Conservation (phyloP, 2,888 invertebrate species). For the Drosophila sordidula region DNA sequence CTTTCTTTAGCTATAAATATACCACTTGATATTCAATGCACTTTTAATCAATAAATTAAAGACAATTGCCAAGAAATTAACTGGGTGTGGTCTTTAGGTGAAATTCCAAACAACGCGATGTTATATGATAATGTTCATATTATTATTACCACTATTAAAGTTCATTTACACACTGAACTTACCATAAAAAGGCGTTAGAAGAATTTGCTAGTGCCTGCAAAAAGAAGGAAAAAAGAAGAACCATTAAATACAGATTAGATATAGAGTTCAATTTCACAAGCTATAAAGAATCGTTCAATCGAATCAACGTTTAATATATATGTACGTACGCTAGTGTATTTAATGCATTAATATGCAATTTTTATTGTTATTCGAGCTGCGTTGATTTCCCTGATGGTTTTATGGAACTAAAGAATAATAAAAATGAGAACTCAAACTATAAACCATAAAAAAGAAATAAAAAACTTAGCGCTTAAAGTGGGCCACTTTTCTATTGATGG, state of each 20-base stretch:
- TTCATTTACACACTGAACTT: conserved; percentile 34
- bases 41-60: conserved; percentile 36
- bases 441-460: conserved; percentile 11
- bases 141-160: conserved; percentile 8
- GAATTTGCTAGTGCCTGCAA: conserved; percentile 49
- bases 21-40: conserved; percentile 36
- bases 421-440: neutral
- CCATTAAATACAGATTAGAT: conserved; percentile 38
- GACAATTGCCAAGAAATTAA: conserved; percentile 5
- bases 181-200: conserved; percentile 60
- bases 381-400: neutral
- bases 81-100: conserved; percentile 33
- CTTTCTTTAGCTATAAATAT: conserved; percentile 45
- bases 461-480: conserved; percentile 21
- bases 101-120: conserved; percentile 17
- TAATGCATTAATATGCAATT: conserved; percentile 28
- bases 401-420: neutral
- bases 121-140: neutral
- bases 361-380: conserved; percentile 12
- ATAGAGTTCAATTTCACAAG: conserved; percentile 14
- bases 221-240: conserved; percentile 30
- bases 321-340: neutral
- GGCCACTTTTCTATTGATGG: conserved; percentile 22
- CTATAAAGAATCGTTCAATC: conserved; percentile 3
- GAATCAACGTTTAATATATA: conserved; percentile 7